Evolutionary conservation across 2,888 invertebrate genomes (phyloP).

Genomic region (Incurvaria masculella): DNA sequence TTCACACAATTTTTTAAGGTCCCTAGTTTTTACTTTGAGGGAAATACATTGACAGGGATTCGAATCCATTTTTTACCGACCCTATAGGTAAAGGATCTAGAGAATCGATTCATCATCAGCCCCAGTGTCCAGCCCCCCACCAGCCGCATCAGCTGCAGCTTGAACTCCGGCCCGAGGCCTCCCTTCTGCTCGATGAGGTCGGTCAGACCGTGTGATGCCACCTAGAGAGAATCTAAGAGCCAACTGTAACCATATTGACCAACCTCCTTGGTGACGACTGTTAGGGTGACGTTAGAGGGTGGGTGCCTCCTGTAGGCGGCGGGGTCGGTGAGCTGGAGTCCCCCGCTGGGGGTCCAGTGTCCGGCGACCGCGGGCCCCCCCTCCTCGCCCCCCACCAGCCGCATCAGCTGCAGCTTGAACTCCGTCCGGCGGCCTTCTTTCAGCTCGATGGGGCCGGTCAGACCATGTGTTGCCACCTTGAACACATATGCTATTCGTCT

Average conservation of each 20-base stretch:
- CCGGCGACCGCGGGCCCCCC: conserved; percentile 71
- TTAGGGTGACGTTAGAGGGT: conserved; percentile 79
- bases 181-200: conserved; percentile 85
- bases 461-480: conserved; percentile 81
- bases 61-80: too few species aligned
- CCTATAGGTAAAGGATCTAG: too few species aligned
- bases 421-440: conserved; percentile 79
- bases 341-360: conserved; percentile 71
- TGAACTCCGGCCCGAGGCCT: conserved; percentile 79
- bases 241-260: conserved; percentile 5
- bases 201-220: conserved; percentile 80
- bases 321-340: conserved; percentile 80
- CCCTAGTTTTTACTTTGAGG: too few species aligned
- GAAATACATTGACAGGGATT: too few species aligned
- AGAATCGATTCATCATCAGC: too few species aligned
- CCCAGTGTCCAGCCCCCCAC: conserved; percentile 81
- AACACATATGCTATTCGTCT: too few species aligned
- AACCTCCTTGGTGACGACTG: conserved; percentile 90
- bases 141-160: conserved; percentile 80
- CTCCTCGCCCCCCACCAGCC: conserved; percentile 69
- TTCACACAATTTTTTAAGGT: too few species aligned
- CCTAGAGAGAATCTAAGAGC: too few species aligned
- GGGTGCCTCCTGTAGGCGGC: conserved; percentile 82
- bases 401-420: conserved; percentile 81
- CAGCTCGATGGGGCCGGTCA: conserved; percentile 87